Conservation (phyloP, 2,888 invertebrate species). For the Eucriotettix oculatus region DNA sequence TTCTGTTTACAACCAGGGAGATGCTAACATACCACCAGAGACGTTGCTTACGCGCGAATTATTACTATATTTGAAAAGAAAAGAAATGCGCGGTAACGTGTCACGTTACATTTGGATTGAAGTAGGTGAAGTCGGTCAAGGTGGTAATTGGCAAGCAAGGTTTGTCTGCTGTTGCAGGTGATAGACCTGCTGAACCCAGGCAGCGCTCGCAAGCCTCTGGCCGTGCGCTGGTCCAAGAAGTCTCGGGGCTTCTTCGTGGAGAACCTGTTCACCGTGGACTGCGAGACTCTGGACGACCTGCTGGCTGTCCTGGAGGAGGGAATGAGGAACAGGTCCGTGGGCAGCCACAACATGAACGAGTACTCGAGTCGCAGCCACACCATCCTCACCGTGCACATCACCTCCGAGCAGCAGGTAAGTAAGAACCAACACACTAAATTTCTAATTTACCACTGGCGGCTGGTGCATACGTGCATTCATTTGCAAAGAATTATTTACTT, state of each 20-base stretch:
- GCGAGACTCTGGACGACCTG: conserved; percentile 81
- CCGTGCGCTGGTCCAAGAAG: conserved; percentile 89
- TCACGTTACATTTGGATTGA: too few species aligned
- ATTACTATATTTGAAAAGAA: too few species aligned
- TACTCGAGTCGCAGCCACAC: conserved; percentile 86
- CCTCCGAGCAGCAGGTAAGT: conserved; percentile 59
- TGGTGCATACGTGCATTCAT: too few species aligned
- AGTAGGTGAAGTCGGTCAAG: too few species aligned
- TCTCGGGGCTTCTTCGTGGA: conserved; percentile 87
- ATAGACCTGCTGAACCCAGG: conserved; percentile 87
- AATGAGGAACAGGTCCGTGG: conserved; percentile 76
- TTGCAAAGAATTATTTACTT: too few species aligned
- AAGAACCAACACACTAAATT: too few species aligned
- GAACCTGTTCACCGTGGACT: conserved; percentile 89
- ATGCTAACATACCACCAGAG: too few species aligned
- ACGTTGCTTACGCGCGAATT: too few species aligned
- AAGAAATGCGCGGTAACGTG: too few species aligned
- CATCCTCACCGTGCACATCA: conserved; percentile 76
- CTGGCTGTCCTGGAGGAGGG: conserved; percentile 90
- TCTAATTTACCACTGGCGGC: too few species aligned
- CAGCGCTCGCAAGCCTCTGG: conserved; percentile 59
- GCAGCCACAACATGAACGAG: conserved; percentile 85
- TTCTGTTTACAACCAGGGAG: too few species aligned
- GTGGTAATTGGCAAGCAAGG: too few species aligned
- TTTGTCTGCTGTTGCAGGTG: conserved; percentile 49